Base-by-base conservation (phyloP, 1,140 invertebrate species). In the Pachypeltis micranthus region DNA sequence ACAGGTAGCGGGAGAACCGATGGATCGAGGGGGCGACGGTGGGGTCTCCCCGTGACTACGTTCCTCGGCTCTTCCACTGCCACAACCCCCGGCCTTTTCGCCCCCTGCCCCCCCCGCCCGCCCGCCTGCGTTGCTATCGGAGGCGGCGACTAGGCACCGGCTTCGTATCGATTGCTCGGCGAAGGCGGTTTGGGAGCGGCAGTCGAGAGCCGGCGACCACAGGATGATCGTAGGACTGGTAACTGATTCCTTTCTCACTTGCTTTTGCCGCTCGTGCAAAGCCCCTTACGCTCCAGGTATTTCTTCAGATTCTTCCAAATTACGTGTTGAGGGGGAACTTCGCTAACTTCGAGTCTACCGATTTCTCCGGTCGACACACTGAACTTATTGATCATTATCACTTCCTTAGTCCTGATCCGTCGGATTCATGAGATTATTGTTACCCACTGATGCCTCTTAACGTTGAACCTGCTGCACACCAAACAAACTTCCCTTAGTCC, bases 241-340 rank as follows among this genome's bases (percentile, higher is more conserved):
- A 72, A 84, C 85, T 74, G 87, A 90, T 74, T 90, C 87, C 69
- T 85, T 91, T 73, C 80, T 90, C 82, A 86, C 89, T 80, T 91
- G 88, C 80, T 90, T 91, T 78, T 91, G 88, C 79, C 87, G 89
- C 74, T 86, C 87, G 75, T 91, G 88, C 82, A 84, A 87, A 73
- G 86, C 85, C 71, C 87, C 65, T 77, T 88, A 67, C 77, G 84
- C 68, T 78, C 83, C 85, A 78, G 85, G 85, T 88, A 79, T 60
- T 21, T 56, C 23, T n/a, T n/a, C n/a, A n/a, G n/a, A n/a, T n/a
- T n/a, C n/a, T n/a, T n/a, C n/a, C n/a, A n/a, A n/a, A n/a, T n/a
- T n/a, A n/a, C n/a, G n/a, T n/a, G n/a, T n/a, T n/a, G n/a, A n/a
- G n/a, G n/a, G n/a, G n/a, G n/a, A n/a, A n/a, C n/a, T n/a, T n/a